Percentiles rank a stretch among this genome's conserved stretches.
Conservation (phyloP, 2,113 vertebrate genomes). For the Xerus inauris region DNA sequence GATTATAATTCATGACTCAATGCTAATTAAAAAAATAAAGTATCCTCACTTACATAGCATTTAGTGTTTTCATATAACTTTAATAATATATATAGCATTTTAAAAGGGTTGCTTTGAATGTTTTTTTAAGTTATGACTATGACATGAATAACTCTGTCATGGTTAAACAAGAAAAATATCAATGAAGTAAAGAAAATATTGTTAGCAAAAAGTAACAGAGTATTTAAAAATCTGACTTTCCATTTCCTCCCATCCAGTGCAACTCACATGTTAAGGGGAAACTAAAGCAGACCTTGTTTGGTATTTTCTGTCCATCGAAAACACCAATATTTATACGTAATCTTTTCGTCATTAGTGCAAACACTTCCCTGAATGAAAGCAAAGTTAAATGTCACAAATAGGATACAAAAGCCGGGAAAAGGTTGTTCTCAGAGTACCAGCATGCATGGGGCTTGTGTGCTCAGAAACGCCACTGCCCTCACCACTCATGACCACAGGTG, state of each 20-base stretch:
- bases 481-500: not conserved
- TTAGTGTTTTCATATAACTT: not conserved
- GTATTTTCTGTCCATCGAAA: not conserved
- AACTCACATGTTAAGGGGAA: not conserved
- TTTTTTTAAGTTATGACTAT: not conserved
- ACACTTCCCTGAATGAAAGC: not conserved
- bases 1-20: not conserved
- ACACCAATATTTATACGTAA: not conserved
- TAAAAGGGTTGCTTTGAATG: not conserved
- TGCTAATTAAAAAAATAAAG: not conserved
- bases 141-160: not conserved
- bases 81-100: not conserved
- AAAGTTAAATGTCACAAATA: not conserved
- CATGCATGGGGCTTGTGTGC: not conserved
- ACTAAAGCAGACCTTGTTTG: not conserved
- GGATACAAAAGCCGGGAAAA: not conserved
- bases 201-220: not conserved
- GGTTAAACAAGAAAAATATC: conserved; percentile 4
- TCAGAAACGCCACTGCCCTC: not conserved
- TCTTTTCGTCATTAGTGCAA: not conserved
- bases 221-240: conserved; percentile 26
- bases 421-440: not conserved
- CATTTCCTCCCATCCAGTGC: not conserved
- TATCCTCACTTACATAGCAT: not conserved
- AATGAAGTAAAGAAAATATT: not conserved